These are phyloP conservation scores for Arctopsyche grandis DNA, from an alignment of 1,140 invertebrate species.

Conservation along the genomic window DNA sequence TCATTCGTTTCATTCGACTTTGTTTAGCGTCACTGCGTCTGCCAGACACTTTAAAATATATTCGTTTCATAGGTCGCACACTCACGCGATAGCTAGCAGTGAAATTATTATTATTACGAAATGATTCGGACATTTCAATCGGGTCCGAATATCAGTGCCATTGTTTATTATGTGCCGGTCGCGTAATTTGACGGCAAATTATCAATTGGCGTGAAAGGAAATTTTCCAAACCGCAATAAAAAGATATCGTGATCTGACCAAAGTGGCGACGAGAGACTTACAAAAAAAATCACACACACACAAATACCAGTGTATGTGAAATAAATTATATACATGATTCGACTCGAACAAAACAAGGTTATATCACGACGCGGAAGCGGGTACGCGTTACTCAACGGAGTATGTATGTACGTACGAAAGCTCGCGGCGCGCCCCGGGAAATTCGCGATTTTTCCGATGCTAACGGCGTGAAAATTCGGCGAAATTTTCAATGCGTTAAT, in stretches of 20 bases:
- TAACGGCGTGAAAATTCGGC: no score
- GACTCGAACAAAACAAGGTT: neutral
- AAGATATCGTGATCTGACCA: neutral
- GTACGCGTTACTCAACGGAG: no score
- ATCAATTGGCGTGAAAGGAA: constrained; percentile 13
- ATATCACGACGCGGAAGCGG: neutral
- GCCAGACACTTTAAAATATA: no score
- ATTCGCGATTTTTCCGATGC: no score
- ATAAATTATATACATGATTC: constrained; percentile 2
- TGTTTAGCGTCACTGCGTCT: no score
- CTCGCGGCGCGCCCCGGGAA: no score
- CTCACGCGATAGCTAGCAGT: neutral
- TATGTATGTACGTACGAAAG: no score
- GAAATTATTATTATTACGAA: constrained; percentile 7
- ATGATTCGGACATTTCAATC: constrained; percentile 3
- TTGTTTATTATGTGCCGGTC: neutral
- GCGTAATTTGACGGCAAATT: constrained; percentile 9
- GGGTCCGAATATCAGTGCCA: neutral
- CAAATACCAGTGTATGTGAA: no score
- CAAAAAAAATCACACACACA: no score
- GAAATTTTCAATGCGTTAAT: no score
- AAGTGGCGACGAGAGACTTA: no score
- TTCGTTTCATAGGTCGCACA: neutral
- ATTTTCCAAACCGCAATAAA: neutral
- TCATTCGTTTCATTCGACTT: no score